Evolutionary conservation across 2,888 invertebrate genomes (phyloP), one percentile per base, ranked within the genome.

Genomic region (Mythimna ferrago): DNA sequence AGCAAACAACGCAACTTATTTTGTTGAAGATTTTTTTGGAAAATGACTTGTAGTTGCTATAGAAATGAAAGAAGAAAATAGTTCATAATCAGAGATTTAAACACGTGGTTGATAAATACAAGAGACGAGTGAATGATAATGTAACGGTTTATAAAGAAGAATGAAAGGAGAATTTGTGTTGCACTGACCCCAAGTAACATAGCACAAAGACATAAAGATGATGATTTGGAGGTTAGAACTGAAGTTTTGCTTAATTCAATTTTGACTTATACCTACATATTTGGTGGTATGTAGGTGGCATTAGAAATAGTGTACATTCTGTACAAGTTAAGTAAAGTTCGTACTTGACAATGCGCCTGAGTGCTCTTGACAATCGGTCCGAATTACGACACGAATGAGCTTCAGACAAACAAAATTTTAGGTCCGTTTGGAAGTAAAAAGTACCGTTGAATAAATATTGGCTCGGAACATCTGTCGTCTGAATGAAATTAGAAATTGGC

Each of bases 361-460:
- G 90, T 84, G 86, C 88, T 85, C 88, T 90, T 81, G 78, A 90
- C 89, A 86, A 90, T 90, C 88, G 90, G 91, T 92, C 92, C 90
- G 90, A 91, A 93, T 93, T 93, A 92, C 92, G 92, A 91, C 89
- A 93, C 89, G 84, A 90, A 88, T 87, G 84, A 85, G 86, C 88
- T 85, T 82, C 77, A 71, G 82, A 76, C 86, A 88, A 80, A 87
- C 83, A 88, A 83, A 61, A 67, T 69, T 83, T 82, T 88, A 86
- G 85, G 83, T 67, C 69, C 78, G 76, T 66, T 69, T 81, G 80
- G 73, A 77, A 81, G 80, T 77, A 73, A 77, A 79, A 78, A 82
- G 71, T 71, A 78, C 86, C 80, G 86, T 86, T 85, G 61, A 72
- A 83, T 67, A 84, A 86, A 86, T 85, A 85, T 85, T 86, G 60